These are phyloP conservation scores for Thalpophila matura DNA, from an alignment of 2,888 invertebrate species.

Conservation along the genomic window DNA sequence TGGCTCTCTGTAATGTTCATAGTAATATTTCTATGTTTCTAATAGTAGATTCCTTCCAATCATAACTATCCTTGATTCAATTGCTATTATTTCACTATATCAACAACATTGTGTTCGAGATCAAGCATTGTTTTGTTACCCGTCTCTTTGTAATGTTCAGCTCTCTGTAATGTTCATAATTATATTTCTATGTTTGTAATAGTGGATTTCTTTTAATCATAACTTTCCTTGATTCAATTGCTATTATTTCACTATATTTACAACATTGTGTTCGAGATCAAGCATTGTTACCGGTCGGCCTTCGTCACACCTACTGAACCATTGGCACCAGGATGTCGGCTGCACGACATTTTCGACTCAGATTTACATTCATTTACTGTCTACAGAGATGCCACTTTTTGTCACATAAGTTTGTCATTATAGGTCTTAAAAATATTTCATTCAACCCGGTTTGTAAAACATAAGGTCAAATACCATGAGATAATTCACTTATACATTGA, in stretches of 20 bases:
- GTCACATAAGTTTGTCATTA: constrained; percentile 8
- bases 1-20: no score
- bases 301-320: constrained; percentile 83
- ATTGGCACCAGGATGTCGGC: constrained; percentile 81
- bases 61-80: not conserved
- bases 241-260: not conserved
- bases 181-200: no score
- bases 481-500: no score
- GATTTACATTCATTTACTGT: constrained; percentile 71
- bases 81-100: constrained; percentile 16
- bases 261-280: not conserved
- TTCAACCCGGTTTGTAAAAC: not conserved
- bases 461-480: not conserved
- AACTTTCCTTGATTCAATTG: not conserved
- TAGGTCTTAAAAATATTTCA: not conserved
- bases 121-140: constrained; percentile 33
- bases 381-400: constrained; percentile 46
- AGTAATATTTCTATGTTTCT: no score
- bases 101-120: constrained; percentile 18
- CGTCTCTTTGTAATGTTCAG: no score
- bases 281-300: constrained; percentile 73
- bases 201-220: no score
- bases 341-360: constrained; percentile 79
- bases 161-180: no score
- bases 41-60: not conserved